Evolutionary conservation across 2,113 vertebrate species (phyloP).

Genomic region (Neodontobutis hainanensis): DNA sequence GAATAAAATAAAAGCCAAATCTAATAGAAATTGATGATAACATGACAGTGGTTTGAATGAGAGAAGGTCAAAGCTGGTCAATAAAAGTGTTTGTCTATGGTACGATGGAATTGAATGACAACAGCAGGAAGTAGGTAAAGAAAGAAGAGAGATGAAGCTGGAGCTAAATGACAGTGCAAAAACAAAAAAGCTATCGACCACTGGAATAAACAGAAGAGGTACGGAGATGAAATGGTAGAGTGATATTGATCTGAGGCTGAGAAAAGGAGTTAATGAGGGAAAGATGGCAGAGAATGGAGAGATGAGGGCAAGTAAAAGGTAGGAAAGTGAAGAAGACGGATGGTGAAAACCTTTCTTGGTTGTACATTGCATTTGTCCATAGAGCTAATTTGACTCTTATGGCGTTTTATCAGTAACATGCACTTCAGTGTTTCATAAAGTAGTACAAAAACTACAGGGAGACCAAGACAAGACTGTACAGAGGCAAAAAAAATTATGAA

Average conservation of each 20-base stretch:
- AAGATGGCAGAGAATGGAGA: not conserved
- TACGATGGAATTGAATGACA: not conserved
- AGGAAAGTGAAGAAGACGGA: not conserved
- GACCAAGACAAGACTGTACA: too few relatives aligned
- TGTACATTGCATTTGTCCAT: not conserved
- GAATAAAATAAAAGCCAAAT: too few relatives aligned
- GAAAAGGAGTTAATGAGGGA: slow-evolving; percentile 47
- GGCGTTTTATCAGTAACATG: too few relatives aligned
- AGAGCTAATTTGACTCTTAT: too few relatives aligned
- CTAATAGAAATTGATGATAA: too few relatives aligned
- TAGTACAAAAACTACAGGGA: too few relatives aligned
- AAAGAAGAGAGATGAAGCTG: slow-evolving; percentile 25
- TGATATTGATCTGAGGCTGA: slow-evolving; percentile 52
- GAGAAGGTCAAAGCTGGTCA: too few relatives aligned
- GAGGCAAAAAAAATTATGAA: too few relatives aligned
- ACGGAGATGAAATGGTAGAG: slow-evolving; percentile 41
- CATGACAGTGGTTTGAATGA: too few relatives aligned
- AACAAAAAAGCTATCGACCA: slow-evolving; percentile 38
- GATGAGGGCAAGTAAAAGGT: not conserved
- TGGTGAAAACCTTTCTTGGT: not conserved
- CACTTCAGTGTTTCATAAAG: too few relatives aligned
- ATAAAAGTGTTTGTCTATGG: too few relatives aligned
- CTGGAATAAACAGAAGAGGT: slow-evolving; percentile 25
- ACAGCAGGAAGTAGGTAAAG: slow-evolving; percentile 25
- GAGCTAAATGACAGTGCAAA: slow-evolving; percentile 18